Evolutionary conservation across 2,888 invertebrate genomes (phyloP), one percentile per base, ranked within the genome.

Genomic region (Phortica okadai): DNA sequence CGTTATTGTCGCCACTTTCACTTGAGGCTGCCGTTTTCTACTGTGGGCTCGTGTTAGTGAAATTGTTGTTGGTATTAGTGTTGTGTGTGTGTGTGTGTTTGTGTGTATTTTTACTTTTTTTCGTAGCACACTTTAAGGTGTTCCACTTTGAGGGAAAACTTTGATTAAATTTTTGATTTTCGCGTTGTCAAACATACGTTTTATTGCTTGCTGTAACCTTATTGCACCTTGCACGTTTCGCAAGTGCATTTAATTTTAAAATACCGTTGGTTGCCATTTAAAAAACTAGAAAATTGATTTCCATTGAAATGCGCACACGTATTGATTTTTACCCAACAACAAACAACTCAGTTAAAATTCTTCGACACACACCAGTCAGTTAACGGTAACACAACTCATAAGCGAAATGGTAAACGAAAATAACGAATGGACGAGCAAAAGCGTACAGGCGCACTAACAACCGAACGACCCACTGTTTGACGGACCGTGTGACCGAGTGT

Each of bases 1-100:
- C 44, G 25, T 73, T 72, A 45, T 72, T 80, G 76, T 73, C 33
- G 75, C 75, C 77, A 76, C 75, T 79, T 76, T 69, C 69, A 45
- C 69, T 69, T 45, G 16, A n/a, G 16, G 21, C 69, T 69, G 44
- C 21, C 16, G 33, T 69, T 8, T 45, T 44, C 8, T 44, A 41
- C 21, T 69, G 21, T 21, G 50, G 21, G 45, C 16, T 14, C 14
- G 16, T 11, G 44, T 67, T 41, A 44, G 44, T 45, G 45, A 11
- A 25, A 64, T 64, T 21, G 21, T 62, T 58, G 58, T 59, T 59
- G n/a, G n/a, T 59, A 59, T 59, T n/a, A 7, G 69, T 21, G 16
- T 6, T 45, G 16, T 45, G 67, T 42, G 44, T 67, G 67, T 67
- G 67, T 45, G 21, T 69, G 16, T 21, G 21, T 69, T 21, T 69